These are phyloP conservation scores for Crocallis elinguaria DNA, from an alignment of 2,888 invertebrate species.

Conservation along the genomic window DNA sequence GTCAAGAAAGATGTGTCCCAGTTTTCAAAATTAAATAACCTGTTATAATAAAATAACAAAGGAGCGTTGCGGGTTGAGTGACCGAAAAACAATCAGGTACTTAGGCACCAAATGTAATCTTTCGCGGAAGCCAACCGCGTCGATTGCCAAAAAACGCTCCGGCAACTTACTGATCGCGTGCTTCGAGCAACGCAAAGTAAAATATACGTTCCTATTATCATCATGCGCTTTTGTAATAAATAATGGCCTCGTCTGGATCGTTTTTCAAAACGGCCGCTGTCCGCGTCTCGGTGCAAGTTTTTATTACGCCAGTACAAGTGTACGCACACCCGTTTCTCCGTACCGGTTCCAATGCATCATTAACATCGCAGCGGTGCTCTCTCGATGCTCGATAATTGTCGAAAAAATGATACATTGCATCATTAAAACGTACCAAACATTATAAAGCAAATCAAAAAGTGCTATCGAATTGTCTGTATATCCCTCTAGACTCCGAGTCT, in stretches of 20 bases:
- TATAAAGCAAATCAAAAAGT: slow-evolving; percentile 1
- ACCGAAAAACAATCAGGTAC: slow-evolving; percentile 81
- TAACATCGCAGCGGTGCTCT: slow-evolving; percentile 58
- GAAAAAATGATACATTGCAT: slow-evolving; percentile 60
- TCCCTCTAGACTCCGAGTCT: slow-evolving; percentile 6
- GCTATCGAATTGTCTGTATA: slow-evolving; percentile 18
- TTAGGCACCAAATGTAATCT: slow-evolving; percentile 77
- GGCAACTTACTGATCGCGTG: slow-evolving; percentile 54
- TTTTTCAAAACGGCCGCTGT: slow-evolving; percentile 61
- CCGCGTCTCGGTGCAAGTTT: slow-evolving; percentile 59
- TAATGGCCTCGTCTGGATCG: slow-evolving; percentile 63
- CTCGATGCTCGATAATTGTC: slow-evolving; percentile 56
- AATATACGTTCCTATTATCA: slow-evolving; percentile 67
- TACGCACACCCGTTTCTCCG: slow-evolving; percentile 38
- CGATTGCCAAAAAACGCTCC: slow-evolving; percentile 75
- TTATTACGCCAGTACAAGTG: slow-evolving; percentile 53
- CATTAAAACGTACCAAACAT: slow-evolving; percentile 41
- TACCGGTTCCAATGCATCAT: slow-evolving; percentile 72
- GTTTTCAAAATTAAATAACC: slow-evolving; percentile 56
- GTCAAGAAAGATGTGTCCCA: slow-evolving; percentile 51
- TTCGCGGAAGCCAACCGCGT: slow-evolving; percentile 74
- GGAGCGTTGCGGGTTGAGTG: slow-evolving; percentile 62
- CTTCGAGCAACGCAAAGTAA: slow-evolving; percentile 59
- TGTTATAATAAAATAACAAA: slow-evolving; percentile 65
- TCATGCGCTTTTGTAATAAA: slow-evolving; percentile 71